Evolutionary conservation across 2,888 invertebrate genomes (phyloP).

Genomic region (Drosophila basisetae): DNA sequence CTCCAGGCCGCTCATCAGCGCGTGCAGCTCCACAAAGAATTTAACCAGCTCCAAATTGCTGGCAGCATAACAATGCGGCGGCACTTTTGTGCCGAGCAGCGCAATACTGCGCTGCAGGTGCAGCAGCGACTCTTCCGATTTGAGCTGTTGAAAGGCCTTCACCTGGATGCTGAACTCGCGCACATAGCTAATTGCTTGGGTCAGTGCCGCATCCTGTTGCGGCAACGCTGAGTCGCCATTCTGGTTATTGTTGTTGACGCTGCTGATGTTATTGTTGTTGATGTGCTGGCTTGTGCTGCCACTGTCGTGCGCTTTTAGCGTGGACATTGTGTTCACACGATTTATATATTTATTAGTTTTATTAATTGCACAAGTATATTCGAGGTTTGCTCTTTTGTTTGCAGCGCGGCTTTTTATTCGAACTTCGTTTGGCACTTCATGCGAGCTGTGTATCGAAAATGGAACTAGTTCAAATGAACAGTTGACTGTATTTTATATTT

Average conservation of each 20-base stretch:
- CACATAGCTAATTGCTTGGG: constrained; percentile 76
- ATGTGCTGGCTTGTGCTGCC: constrained; percentile 7
- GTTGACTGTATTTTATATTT: background rate
- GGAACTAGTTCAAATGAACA: constrained; percentile 18
- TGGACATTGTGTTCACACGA: constrained; percentile 30
- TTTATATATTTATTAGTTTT: background rate
- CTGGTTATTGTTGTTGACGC: constrained; percentile 24
- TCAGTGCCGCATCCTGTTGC: constrained; percentile 51
- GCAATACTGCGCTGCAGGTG: constrained; percentile 82
- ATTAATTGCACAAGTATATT: background rate
- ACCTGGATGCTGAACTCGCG: constrained; percentile 81
- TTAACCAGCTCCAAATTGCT: constrained; percentile 79
- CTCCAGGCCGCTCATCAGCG: constrained; percentile 76
- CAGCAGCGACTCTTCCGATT: constrained; percentile 77
- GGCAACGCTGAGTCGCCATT: constrained; percentile 48
- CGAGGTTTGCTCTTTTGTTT: background rate
- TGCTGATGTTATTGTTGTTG: constrained; percentile 20
- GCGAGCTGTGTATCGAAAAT: constrained; percentile 23
- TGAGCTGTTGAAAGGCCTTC: constrained; percentile 71
- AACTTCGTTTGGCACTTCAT: constrained; percentile 35
- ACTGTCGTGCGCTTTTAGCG: constrained; percentile 31
- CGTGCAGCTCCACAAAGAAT: constrained; percentile 83
- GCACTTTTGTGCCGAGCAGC: constrained; percentile 72
- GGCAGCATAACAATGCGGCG: constrained; percentile 74
- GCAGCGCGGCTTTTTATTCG: constrained; percentile 38